A percentile compares a stretch with the other conserved stretches of the same genome.
Evolutionary conservation across 2,888 invertebrate species (phyloP).

Genomic region (Crocallis elinguaria): DNA sequence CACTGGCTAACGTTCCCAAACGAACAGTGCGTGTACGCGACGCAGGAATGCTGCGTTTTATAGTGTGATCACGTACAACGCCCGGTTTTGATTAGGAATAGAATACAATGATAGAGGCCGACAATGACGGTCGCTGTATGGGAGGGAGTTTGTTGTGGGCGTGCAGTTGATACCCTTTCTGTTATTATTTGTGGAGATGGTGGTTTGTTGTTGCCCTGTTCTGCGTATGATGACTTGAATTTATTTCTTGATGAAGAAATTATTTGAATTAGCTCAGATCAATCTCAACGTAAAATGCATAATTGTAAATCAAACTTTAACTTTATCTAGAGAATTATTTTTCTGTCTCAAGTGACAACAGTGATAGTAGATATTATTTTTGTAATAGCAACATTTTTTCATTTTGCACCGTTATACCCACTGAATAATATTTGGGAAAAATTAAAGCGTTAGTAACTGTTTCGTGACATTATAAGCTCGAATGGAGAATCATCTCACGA

Average conservation of each 20-base stretch:
- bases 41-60: constrained; percentile 28
- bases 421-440: too few relatives aligned
- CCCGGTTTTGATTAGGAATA: constrained; percentile 40
- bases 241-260: neutral
- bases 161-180: constrained; percentile 2
- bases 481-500: too few relatives aligned
- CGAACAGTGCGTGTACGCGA: constrained; percentile 15
- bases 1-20: neutral
- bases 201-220: neutral
- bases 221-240: neutral
- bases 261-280: too few relatives aligned
- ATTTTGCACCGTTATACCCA: too few relatives aligned
- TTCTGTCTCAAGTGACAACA: too few relatives aligned
- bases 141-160: constrained; percentile 3
- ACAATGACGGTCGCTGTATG: constrained; percentile 6
- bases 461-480: too few relatives aligned
- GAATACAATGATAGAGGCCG: constrained; percentile 32
- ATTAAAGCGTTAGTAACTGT: too few relatives aligned
- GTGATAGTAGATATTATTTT: too few relatives aligned
- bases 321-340: too few relatives aligned
- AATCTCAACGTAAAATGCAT: too few relatives aligned
- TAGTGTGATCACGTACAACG: constrained; percentile 33
- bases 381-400: too few relatives aligned
- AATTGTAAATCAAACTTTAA: too few relatives aligned
- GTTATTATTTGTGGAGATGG: neutral